These are phyloP conservation scores for Chroicocephalus ridibundus DNA, from an alignment of 2,113 vertebrate species.

Conservation along the genomic window DNA sequence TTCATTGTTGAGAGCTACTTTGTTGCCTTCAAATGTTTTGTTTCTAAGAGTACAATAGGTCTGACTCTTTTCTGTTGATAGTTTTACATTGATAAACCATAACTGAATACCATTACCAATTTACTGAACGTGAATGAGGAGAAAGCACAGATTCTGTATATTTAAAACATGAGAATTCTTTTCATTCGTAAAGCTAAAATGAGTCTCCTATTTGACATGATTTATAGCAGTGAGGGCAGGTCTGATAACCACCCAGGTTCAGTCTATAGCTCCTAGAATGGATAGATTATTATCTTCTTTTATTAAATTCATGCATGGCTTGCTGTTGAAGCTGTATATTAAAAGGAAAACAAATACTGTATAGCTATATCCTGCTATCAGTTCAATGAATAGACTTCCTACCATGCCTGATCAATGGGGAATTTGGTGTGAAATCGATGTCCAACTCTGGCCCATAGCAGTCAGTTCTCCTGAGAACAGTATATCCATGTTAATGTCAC, in stretches of 20 bases:
- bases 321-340: conserved; percentile 52
- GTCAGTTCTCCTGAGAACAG: conserved; percentile 49
- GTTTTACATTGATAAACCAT: background rate
- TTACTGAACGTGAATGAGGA: background rate
- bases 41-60: background rate
- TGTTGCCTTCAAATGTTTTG: background rate
- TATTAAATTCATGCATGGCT: conserved; percentile 66
- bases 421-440: conserved; percentile 59
- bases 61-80: background rate
- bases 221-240: conserved; percentile 46
- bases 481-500: conserved; percentile 65
- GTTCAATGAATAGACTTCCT: conserved; percentile 47
- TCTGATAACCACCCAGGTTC: conserved; percentile 45
- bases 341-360: conserved; percentile 61
- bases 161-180: conserved; percentile 11
- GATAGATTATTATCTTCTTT: conserved; percentile 67
- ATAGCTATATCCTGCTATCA: conserved; percentile 45
- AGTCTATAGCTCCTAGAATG: conserved; percentile 13
- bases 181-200: background rate
- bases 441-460: conserved; percentile 17
- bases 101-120: background rate
- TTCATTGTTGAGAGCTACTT: background rate
- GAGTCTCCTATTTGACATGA: conserved; percentile 50
- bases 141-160: background rate
- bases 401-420: conserved; percentile 42